Evolutionary conservation across 1,140 invertebrate species (phyloP), one percentile per base, ranked within the genome.

Genomic region (Scaptodrosophila lebanonensis): DNA sequence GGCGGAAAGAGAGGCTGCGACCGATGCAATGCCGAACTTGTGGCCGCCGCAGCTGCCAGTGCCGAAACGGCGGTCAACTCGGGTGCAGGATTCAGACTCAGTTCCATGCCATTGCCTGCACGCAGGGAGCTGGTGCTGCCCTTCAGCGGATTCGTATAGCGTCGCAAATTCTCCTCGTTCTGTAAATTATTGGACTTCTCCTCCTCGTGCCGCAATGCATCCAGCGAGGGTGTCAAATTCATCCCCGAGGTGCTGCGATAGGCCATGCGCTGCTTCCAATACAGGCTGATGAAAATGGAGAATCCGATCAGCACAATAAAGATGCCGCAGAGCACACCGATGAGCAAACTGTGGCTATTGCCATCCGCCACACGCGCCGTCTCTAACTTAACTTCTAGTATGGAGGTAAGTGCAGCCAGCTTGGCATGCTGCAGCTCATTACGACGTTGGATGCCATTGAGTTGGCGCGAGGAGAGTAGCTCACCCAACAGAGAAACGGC

Each of bases 131-230:
- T 86, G 4, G 83, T 82, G 51, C 86, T 87, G 48, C 87, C 87
- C 33, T 88, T 88, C 0, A 88, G 49, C 0, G 89, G 90, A 84
- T 89, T 90, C 22, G 89, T 89, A 66, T 89, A 89, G 89, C 91
- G 87, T 27, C 94, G 90, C 15, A 96, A 88, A 71, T 96, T 96
- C 86, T 97, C 94, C 82, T 96, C 95, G 85, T 96, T 96, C 83
- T 96, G 94, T 32, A 95, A 87, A 84, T 96, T 96, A 73, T 95
- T 95, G 0, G 93, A 94, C 75, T 95, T 95, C 69, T 95, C 94
- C 84, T 95, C 93, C 66, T 94, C 93, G 59, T 93, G 91, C 8
- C 92, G 89, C 66, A 88, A 89, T 67, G 88, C 90, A 62, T 88
- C 90, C 64, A 89, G 88, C 67, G 84, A 89, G 69, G 53, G 89